Percentiles rank a stretch among this genome's conserved stretches.
Conservation (phyloP, 2,113 vertebrate genomes). For the Macheiramphus alcinus region DNA sequence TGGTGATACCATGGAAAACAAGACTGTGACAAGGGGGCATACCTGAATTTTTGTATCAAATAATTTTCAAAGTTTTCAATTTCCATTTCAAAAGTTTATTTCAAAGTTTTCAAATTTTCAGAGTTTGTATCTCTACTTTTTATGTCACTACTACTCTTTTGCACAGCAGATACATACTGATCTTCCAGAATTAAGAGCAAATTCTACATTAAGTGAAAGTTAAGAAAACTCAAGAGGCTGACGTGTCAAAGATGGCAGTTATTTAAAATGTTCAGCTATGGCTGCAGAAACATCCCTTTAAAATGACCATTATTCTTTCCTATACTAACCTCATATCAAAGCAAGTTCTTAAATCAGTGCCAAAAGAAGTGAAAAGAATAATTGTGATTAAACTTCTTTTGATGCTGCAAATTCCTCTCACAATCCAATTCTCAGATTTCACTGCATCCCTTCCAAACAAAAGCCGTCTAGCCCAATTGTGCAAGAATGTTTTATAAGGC, state of each 20-base stretch:
- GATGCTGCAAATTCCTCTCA: not conserved
- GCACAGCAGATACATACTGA: not conserved
- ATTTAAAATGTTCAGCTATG: not conserved
- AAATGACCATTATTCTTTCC: not conserved
- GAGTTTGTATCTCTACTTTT: not conserved
- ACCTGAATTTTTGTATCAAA: not conserved
- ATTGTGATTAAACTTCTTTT: slow-evolving; percentile 6
- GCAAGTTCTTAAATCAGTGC: not conserved
- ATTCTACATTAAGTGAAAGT: not conserved
- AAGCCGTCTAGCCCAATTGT: not conserved
- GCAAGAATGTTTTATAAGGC: slow-evolving; percentile 21
- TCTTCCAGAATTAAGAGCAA: not conserved
- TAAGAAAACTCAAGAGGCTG: not conserved
- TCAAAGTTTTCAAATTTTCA: not conserved
- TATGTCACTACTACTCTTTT: not conserved
- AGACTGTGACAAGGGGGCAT: not conserved
- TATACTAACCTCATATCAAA: not conserved
- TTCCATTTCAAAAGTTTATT: not conserved
- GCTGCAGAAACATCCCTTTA: not conserved
- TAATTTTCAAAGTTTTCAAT: not conserved
- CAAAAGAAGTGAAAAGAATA: not conserved
- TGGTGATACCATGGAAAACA: not conserved
- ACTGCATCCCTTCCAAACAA: not conserved
- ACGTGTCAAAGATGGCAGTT: not conserved
- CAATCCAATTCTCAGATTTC: not conserved